Percentiles rank a stretch among this genome's conserved stretches.
phyloP scores from a whole-genome alignment of 2,113 vertebrate genomes.

The Tenrec ecaudatus region DNA sequence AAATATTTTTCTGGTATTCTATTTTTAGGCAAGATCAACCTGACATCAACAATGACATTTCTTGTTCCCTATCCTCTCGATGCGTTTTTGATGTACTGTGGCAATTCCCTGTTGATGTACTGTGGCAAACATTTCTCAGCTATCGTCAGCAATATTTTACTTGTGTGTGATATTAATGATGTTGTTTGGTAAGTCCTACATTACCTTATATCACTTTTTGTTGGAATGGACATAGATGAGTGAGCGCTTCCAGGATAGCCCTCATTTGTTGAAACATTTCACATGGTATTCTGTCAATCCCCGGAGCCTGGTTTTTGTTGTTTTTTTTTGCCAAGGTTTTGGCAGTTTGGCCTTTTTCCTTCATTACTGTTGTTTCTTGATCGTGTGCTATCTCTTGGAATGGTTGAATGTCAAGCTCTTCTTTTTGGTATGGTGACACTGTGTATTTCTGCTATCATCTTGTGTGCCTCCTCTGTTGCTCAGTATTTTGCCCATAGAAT shows the following conservation, averaged over 20 bases:
- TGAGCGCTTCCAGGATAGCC: neutral
- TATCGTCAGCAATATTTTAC: neutral
- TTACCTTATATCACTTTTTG: neutral
- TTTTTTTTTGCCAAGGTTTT: neutral
- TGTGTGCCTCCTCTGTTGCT: neutral
- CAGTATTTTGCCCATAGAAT: neutral
- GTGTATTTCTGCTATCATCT: neutral
- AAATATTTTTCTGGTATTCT: neutral
- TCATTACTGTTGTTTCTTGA: neutral
- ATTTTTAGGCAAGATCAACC: neutral
- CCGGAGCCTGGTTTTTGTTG: neutral
- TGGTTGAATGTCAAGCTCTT: neutral
- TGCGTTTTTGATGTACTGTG: neutral
- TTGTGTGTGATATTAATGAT: neutral
- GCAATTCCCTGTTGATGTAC: neutral
- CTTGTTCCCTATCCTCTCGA: neutral
- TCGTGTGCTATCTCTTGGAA: neutral
- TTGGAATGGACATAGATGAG: neutral
- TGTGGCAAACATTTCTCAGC: neutral
- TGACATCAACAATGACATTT: neutral
- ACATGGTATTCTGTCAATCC: neutral
- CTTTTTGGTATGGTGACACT: neutral
- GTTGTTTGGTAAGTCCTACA: neutral
- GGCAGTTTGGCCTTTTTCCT: neutral
- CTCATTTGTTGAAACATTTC: neutral